A percentile compares a stretch with the other conserved stretches of the same genome.
Evolutionary conservation across 2,888 invertebrate species (phyloP).

Genomic region (Pelosia muscerda): DNA sequence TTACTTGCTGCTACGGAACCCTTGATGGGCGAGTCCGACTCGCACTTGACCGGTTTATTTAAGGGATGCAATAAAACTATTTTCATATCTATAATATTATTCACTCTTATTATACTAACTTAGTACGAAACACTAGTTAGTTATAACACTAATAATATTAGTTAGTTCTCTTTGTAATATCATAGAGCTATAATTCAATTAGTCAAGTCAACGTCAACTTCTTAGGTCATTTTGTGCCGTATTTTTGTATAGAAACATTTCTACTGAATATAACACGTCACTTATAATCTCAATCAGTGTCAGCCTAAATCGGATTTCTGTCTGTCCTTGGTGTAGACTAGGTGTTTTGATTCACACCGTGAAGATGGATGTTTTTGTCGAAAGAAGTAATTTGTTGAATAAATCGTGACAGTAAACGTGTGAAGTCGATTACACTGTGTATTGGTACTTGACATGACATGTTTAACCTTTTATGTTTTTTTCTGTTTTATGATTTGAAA

Average conservation of each 20-base stretch:
- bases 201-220: not conserved
- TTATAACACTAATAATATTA: not conserved
- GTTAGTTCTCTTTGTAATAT: not conserved
- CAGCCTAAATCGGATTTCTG: constrained; percentile 13
- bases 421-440: not conserved
- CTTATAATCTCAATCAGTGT: constrained; percentile 17
- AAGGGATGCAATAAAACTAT: no score
- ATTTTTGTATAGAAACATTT: not conserved
- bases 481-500: no score
- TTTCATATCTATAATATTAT: no score
- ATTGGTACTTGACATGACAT: not conserved
- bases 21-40: no score
- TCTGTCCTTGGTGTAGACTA: constrained; percentile 1
- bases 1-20: no score
- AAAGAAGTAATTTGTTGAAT: constrained; percentile 1
- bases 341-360: constrained; percentile 6
- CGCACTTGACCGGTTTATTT: no score
- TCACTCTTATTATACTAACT: no score
- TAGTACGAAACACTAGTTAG: not conserved
- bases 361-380: constrained; percentile 1
- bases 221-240: not conserved
- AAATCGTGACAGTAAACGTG: not conserved
- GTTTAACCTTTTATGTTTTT: not conserved
- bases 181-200: not conserved
- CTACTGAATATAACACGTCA: constrained; percentile 13